Percentiles rank a stretch among this genome's conserved stretches.
Evolutionary conservation across 1,140 invertebrate genomes (phyloP).

Genomic region (Procambarus virginalis): DNA sequence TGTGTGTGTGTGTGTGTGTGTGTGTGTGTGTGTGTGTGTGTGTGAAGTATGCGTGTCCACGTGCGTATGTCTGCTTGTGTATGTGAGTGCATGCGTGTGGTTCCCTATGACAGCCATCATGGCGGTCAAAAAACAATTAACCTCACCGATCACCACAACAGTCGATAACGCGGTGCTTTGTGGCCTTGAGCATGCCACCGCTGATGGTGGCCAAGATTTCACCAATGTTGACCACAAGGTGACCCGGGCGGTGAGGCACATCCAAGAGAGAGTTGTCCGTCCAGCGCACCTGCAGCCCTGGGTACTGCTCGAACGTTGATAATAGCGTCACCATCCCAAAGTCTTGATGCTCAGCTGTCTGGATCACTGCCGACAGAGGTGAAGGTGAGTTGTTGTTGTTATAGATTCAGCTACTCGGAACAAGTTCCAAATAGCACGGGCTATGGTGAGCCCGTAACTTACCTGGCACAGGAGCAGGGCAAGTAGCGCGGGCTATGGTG

Average conservation of each 20-base stretch:
- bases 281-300: constrained; percentile 51
- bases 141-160: constrained; percentile 41
- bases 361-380: constrained; percentile 20
- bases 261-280: constrained; percentile 43
- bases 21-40: too few relatives aligned
- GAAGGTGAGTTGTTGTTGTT: background rate
- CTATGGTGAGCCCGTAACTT: too few relatives aligned
- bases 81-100: too few relatives aligned
- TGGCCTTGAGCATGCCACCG: constrained; percentile 60
- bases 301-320: constrained; percentile 59
- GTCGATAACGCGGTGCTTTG: constrained; percentile 56
- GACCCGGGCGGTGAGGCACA: constrained; percentile 42
- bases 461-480: too few relatives aligned
- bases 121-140: too few relatives aligned
- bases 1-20: too few relatives aligned
- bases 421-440: too few relatives aligned
- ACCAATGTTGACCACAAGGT: constrained; percentile 62
- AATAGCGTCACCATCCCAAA: constrained; percentile 39
- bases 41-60: too few relatives aligned
- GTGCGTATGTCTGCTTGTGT: too few relatives aligned
- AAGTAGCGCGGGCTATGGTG: too few relatives aligned
- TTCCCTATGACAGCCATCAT: too few relatives aligned
- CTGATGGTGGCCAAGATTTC: constrained; percentile 45
- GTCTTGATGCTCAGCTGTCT: constrained; percentile 45
- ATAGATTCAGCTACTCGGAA: background rate